Percentiles rank a stretch among this genome's conserved stretches.
These are phyloP conservation scores for Rhabdophis nuchalis DNA, from an alignment of 2,797 vertebrate species.

Conservation along the genomic window DNA sequence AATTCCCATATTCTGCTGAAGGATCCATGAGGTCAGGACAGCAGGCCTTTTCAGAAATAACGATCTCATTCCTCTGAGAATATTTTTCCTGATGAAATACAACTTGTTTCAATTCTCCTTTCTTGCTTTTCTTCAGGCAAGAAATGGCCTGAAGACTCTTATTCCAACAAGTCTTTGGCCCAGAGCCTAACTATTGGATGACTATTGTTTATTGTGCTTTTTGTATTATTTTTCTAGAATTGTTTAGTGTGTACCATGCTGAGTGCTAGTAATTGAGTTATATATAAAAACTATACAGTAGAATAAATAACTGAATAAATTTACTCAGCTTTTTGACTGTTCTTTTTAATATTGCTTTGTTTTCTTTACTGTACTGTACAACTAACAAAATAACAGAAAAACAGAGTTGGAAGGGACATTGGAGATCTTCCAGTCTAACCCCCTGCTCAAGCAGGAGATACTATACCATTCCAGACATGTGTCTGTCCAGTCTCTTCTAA, in stretches of 20 bases:
- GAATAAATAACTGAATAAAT: neutral
- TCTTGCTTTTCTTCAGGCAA: neutral
- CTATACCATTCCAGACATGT: too few species aligned
- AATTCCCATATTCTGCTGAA: neutral
- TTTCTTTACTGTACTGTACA: neutral
- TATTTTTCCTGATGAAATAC: neutral
- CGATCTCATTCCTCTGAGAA: neutral
- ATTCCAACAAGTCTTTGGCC: neutral
- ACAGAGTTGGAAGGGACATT: too few species aligned
- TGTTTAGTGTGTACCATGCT: neutral
- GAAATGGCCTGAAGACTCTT: neutral
- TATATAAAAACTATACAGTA: neutral
- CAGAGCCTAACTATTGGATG: neutral
- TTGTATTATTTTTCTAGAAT: neutral
- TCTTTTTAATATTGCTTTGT: neutral
- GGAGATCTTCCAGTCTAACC: too few species aligned
- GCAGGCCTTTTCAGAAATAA: neutral
- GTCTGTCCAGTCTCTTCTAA: too few species aligned
- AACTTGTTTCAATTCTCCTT: neutral
- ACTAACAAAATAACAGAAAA: neutral
- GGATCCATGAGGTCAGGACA: neutral
- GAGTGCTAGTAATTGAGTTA: neutral
- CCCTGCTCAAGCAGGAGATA: too few species aligned
- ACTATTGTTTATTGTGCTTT: neutral
- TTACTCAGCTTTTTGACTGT: conserved; percentile 5